These are phyloP conservation scores for Peromyscus attwateri DNA, from an alignment of 2,797 vertebrate species.

Conservation along the genomic window DNA sequence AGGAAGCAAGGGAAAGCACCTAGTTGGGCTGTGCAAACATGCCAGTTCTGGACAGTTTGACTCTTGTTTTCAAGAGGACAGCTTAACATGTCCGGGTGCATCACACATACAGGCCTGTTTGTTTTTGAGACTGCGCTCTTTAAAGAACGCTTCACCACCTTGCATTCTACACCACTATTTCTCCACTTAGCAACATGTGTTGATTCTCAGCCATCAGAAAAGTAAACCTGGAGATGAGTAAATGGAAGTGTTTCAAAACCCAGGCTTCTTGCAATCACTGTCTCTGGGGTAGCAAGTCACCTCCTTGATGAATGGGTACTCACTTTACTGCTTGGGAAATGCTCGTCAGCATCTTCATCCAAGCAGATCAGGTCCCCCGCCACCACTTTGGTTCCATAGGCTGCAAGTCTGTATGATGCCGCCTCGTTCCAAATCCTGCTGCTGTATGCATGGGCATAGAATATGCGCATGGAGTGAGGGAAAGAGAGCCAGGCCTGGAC, in stretches of 20 bases:
- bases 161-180: not conserved
- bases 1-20: not conserved
- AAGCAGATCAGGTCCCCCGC: conserved; percentile 94
- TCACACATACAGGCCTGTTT: not conserved
- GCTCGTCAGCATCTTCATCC: conserved; percentile 71
- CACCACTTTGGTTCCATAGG: conserved; percentile 90
- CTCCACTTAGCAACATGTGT: not conserved
- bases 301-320: conserved; percentile 64
- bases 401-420: conserved; percentile 90
- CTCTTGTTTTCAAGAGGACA: not conserved
- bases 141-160: not conserved
- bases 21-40: too few species aligned
- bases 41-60: too few species aligned
- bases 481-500: conserved; percentile 94
- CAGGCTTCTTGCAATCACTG: conserved; percentile 11
- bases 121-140: not conserved
- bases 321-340: conserved; percentile 82
- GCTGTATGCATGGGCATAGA: conserved; percentile 97
- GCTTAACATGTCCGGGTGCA: not conserved
- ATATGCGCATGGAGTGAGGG: conserved; percentile 95
- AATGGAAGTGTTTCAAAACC: conserved; percentile 10
- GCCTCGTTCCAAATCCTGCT: conserved; percentile 98
- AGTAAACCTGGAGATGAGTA: not conserved
- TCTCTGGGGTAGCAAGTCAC: not conserved
- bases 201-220: not conserved